Percentiles rank a stretch among this genome's conserved stretches.
Conservation (phyloP, 37 sponge, comb jelly and placozoan species). For the Ianthella basta region DNA sequence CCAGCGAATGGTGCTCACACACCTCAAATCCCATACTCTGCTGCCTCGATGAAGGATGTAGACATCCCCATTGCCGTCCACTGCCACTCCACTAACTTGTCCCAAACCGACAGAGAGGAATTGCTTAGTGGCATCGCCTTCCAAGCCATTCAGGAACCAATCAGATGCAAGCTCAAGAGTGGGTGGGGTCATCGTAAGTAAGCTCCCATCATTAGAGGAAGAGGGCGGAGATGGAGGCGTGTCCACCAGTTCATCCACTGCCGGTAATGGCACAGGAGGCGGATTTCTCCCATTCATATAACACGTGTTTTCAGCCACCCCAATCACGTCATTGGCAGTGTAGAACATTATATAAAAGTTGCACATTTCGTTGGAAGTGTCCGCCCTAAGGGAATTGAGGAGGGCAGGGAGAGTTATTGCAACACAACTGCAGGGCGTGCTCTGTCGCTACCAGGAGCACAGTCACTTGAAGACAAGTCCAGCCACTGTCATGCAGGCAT, state of each 20-base stretch:
- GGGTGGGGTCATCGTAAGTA: background rate
- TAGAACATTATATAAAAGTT: constrained; percentile 99
- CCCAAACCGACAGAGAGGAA: constrained; percentile 50
- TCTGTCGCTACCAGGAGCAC: background rate
- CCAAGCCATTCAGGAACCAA: constrained; percentile 19
- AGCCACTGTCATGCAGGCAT: background rate
- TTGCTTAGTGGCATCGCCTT: background rate
- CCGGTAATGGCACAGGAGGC: background rate
- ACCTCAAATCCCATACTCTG: constrained; percentile 66
- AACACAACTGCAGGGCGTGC: background rate
- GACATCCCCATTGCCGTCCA: constrained; percentile 45
- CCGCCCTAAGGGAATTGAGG: constrained; percentile 38
- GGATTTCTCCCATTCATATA: background rate
- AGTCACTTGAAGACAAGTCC: background rate
- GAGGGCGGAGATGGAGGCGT: constrained; percentile 7
- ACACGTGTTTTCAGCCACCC: background rate
- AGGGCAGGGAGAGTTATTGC: background rate
- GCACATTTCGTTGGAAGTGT: constrained; percentile 92
- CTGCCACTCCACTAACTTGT: constrained; percentile 71
- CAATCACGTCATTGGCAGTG: constrained; percentile 38
- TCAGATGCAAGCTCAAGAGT: constrained; percentile 5
- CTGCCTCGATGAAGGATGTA: constrained; percentile 73
- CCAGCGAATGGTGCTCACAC: background rate
- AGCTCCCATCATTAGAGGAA: background rate
- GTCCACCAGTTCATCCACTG: background rate